phyloP scores from a whole-genome alignment of 2,797 vertebrate species.

The Eulemur rubriventer region DNA sequence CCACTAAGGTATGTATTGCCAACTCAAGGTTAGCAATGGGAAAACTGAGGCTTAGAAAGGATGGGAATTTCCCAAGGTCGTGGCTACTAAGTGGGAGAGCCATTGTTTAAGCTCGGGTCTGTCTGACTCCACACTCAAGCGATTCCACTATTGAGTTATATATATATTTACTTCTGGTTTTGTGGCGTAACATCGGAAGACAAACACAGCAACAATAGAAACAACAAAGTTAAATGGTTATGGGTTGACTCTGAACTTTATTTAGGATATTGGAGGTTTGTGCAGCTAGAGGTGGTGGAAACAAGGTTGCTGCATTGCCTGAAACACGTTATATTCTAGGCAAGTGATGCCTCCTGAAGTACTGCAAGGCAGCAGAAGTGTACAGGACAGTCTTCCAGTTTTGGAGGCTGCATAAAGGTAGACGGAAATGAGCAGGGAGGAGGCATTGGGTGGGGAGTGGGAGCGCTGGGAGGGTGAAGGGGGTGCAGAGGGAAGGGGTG shows the following conservation, averaged over 20 bases:
- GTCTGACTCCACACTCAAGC: neutral
- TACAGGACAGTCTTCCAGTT: rapidly evolving
- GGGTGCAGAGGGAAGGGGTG: too few species aligned
- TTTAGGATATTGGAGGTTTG: neutral
- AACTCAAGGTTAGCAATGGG: neutral
- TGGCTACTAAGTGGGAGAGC: neutral
- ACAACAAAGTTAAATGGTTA: neutral
- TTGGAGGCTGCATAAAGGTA: neutral
- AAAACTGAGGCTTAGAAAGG: neutral
- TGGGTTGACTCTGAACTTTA: neutral
- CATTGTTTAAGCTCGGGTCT: neutral
- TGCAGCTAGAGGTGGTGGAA: rapidly evolving
- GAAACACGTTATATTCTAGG: neutral
- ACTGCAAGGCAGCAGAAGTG: neutral
- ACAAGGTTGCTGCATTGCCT: neutral
- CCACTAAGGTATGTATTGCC: neutral
- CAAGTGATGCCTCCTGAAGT: too few species aligned
- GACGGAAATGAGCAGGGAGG: neutral
- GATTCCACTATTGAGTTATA: neutral
- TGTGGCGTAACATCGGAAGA: neutral
- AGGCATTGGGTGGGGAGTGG: rapidly evolving
- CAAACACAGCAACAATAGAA: neutral
- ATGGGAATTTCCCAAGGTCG: neutral
- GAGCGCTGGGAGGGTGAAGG: too few species aligned
- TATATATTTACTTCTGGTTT: neutral